Evolutionary conservation across 2,797 vertebrate genomes (phyloP), one percentile per base, ranked within the genome.

Genomic region (Cirrhinus molitorella): DNA sequence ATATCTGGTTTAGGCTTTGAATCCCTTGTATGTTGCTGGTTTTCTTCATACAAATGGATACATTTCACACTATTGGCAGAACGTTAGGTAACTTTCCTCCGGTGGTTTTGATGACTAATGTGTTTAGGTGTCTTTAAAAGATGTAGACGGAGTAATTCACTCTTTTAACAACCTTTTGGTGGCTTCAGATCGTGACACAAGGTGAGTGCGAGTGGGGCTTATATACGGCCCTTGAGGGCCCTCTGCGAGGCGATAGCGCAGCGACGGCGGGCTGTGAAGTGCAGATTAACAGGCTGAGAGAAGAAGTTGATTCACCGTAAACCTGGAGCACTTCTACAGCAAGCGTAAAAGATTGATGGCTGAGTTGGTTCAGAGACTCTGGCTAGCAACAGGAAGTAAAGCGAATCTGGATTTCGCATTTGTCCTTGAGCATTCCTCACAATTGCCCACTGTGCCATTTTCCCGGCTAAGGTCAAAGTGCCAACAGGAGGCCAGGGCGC

Each of bases 241-340:
- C 65, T 73, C 12, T 47, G 73, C 53, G 51, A 63, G 78, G 55
- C 14, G 16, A 19, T 45, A 63, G 63, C 55, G 61, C 53, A 37
- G 72, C 45, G 17, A 49, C 17, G 59, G 66, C 43, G 40, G 4
- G 45, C 76, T 74, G 63, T 49, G 25, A 65, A 79, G 80, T 43
- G 71, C 75, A 83, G 78, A 85, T 88, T 88, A 87, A 85, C 85
- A 71, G 87, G 77, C 65, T 70, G 17, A 40, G n/a, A 40, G 77
- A 74, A 86, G 79, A 81, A 23, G 23, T 73, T 82, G 85, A 87
- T 86, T 85, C 31, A 67, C 77, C n/a, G 53, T 83, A 83, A 85
- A 83, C 72, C 65, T 76, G 25, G 14, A 68, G 63, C 75, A 70
- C 83, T 83, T 86, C 65, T 51, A 83, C 66, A 73, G 65, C 65